Conservation (phyloP, 2,888 invertebrate species). For the Tetrapedia diversipes region DNA sequence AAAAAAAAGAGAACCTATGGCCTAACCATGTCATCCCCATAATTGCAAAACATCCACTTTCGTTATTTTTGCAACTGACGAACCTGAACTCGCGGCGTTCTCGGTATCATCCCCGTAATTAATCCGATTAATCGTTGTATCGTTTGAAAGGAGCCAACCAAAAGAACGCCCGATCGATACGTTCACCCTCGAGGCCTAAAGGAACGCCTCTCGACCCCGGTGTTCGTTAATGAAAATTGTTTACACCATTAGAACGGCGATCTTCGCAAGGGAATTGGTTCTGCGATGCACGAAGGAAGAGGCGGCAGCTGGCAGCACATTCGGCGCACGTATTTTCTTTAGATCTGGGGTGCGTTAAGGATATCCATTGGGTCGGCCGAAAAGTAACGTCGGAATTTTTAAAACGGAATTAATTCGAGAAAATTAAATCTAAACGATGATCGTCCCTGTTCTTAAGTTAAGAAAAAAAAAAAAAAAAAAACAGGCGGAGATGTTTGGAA, state of each 20-base stretch:
- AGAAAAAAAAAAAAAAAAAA: too few relatives aligned
- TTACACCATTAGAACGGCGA: conserved; percentile 64
- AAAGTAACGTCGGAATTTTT: conserved; percentile 78
- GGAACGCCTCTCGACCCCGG: not conserved
- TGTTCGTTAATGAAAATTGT: conserved; percentile 64
- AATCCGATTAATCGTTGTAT: not conserved
- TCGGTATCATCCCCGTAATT: too few relatives aligned
- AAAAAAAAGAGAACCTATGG: too few relatives aligned
- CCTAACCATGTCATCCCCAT: too few relatives aligned
- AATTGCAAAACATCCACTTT: too few relatives aligned
- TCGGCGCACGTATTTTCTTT: conserved; percentile 78
- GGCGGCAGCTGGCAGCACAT: conserved; percentile 58
- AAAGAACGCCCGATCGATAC: not conserved
- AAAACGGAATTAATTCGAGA: too few relatives aligned
- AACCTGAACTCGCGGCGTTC: too few relatives aligned
- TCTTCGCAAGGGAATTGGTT: conserved; percentile 60
- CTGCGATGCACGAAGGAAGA: not conserved
- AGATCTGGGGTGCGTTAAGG: conserved; percentile 75
- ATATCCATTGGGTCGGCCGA: conserved; percentile 78
- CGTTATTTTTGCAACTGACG: too few relatives aligned
- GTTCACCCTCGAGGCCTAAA: too few relatives aligned
- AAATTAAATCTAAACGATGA: too few relatives aligned
- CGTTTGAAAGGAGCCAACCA: not conserved
- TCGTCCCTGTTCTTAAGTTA: too few relatives aligned
- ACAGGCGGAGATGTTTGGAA: too few relatives aligned